Evolutionary conservation across 2,888 invertebrate genomes (phyloP), one percentile per base, ranked within the genome.

Genomic region (Cheilosia soror): DNA sequence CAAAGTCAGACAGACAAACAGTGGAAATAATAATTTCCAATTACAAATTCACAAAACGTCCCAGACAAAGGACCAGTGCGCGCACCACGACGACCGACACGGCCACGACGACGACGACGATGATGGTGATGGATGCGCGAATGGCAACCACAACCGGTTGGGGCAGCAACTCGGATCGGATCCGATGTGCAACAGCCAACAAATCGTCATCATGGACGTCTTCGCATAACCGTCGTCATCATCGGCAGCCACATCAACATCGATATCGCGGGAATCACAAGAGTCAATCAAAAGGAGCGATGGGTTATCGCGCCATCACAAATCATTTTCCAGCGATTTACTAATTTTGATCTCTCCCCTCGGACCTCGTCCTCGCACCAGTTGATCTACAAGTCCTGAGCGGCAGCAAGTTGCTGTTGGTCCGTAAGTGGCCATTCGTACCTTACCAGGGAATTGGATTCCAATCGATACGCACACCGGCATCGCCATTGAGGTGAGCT

Each of bases 41-140:
- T 90, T 90, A 90, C 89, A 88, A 90, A 90, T 90, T 90, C 90
- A 90, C 89, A 89, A 89, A 90, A 89, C 90, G 90, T 90, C 75
- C 53, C 72, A 80, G 72, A 58, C 60, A 53, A 53, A 58, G 75
- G 58, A 76, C 33, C 57, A 51, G 13, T 29, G 44, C 25, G 20
- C n/a, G 27, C 15, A 44, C 40, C 44, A 68, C 31, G 33, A 63
- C 47, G 65, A 31, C 40, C 25, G 33, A 49, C 20, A 20, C 20
- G 20, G 20, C 25, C 25, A 72, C 9, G 57, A 58, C 25, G 29
- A 58, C 42, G 58, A 75, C 37, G 63, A 73, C 6, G 72, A 79
- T 75, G 79, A 83, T 69, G 84, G 80, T 85, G 81, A 81, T 81
- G 76, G 85, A 81, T 85, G 85, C 72, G 85, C 68, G 76, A 85